Conservation (phyloP, 2,797 vertebrate genomes). For the Crenichthys baileyi region DNA sequence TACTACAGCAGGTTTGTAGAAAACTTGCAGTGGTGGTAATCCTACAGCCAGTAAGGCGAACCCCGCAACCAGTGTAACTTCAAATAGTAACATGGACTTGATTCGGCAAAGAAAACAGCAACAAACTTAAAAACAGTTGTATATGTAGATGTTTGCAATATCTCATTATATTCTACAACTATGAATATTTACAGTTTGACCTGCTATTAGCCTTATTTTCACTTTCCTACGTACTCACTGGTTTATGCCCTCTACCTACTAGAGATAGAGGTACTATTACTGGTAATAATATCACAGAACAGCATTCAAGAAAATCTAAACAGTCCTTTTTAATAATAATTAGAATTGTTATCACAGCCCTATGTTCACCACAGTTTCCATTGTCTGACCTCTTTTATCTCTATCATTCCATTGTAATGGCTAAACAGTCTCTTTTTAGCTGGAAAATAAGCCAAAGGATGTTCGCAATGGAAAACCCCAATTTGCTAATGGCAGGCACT, state of each 20-base stretch:
- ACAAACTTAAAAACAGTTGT: neutral
- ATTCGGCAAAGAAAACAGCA: neutral
- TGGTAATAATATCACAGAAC: neutral
- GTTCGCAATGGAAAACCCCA: neutral
- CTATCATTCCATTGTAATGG: neutral
- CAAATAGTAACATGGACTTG: neutral
- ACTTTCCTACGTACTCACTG: neutral
- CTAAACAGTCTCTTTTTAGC: neutral
- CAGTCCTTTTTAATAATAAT: neutral
- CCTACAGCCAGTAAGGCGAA: neutral
- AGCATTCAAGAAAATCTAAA: neutral
- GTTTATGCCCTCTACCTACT: neutral
- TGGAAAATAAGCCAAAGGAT: conserved; percentile 19
- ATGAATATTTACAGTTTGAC: neutral
- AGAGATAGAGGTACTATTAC: neutral
- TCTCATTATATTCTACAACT: neutral
- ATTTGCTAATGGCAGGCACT: conserved; percentile 31
- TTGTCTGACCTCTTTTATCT: neutral
- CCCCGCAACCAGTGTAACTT: neutral
- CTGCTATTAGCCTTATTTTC: neutral
- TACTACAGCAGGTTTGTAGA: neutral
- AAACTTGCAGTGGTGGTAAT: neutral
- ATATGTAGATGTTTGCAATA: neutral
- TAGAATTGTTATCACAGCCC: neutral
- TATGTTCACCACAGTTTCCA: neutral